A percentile compares a stretch with the other conserved stretches of the same genome.
Evolutionary conservation across 2,888 invertebrate species (phyloP).

Genomic region (Nipponacmea schrenckii): DNA sequence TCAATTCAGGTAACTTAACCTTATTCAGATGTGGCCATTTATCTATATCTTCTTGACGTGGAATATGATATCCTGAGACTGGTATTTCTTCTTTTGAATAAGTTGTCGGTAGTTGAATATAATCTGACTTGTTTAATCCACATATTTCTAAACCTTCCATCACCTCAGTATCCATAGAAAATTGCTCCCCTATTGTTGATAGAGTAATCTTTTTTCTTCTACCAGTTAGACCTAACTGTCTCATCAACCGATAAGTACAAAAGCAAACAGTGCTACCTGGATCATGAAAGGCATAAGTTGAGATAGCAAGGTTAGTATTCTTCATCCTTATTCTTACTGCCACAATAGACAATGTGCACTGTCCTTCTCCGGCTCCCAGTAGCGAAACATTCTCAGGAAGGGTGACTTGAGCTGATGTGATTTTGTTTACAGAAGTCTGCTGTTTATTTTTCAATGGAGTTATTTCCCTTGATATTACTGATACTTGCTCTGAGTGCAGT

Average conservation of each 20-base stretch:
- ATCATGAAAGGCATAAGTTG: conserved; percentile 21
- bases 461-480: too few relatives aligned
- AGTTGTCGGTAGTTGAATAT: background rate
- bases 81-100: background rate
- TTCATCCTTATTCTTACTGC: conserved; percentile 16
- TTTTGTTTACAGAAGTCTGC: too few relatives aligned
- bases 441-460: too few relatives aligned
- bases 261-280: conserved; percentile 18
- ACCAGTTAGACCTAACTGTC: background rate
- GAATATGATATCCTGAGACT: background rate
- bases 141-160: background rate
- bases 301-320: background rate
- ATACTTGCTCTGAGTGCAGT: too few relatives aligned
- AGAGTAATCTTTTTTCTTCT: conserved; percentile 11
- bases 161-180: background rate
- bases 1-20: background rate
- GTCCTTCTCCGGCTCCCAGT: background rate
- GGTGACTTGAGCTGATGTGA: too few relatives aligned
- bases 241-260: conserved; percentile 10
- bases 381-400: too few relatives aligned
- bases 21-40: conserved; percentile 1
- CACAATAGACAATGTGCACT: conserved; percentile 21
- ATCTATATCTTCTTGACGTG: background rate
- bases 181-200: conserved; percentile 11
- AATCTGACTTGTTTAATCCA: background rate